Conservation (phyloP, 1,140 invertebrate species). For the Bemisia tabaci region DNA sequence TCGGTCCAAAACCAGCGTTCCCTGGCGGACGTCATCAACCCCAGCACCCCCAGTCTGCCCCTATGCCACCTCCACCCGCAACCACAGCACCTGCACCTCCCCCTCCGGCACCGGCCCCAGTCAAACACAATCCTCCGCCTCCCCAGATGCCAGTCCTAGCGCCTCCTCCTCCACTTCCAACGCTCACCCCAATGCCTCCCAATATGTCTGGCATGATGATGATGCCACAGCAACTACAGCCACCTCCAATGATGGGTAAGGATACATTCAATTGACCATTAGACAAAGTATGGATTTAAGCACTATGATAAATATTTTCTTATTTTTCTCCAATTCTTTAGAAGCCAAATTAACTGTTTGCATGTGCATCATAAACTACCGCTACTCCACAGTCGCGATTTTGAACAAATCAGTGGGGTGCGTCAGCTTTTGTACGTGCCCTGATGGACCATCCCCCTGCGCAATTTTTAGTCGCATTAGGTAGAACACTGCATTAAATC, state of each 20-base stretch:
- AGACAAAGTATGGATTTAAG: no score
- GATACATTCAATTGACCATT: constrained; percentile 42
- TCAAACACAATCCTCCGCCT: constrained; percentile 16
- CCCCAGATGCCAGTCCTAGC: constrained; percentile 17
- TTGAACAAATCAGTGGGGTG: no score
- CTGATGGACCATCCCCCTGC: no score
- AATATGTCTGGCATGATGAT: constrained; percentile 45
- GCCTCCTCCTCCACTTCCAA: constrained; percentile 23
- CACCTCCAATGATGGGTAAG: constrained; percentile 25
- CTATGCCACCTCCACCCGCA: constrained; percentile 20
- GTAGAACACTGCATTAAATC: no score
- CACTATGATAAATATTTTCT: no score
- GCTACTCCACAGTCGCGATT: no score
- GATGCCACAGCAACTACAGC: constrained; percentile 40
- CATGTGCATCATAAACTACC: no score
- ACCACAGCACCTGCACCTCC: constrained; percentile 27
- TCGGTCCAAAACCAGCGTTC: constrained; percentile 61
- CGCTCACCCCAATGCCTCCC: constrained; percentile 26
- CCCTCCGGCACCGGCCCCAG: constrained; percentile 27
- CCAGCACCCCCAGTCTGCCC: constrained; percentile 21
- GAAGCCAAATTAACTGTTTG: no score
- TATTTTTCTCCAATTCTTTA: no score
- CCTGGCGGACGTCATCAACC: constrained; percentile 13
- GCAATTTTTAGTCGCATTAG: no score
- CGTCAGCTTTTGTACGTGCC: no score